Evolutionary conservation across 2,888 invertebrate species (phyloP), one percentile per base, ranked within the genome.

Genomic region (Crocallis elinguaria): DNA sequence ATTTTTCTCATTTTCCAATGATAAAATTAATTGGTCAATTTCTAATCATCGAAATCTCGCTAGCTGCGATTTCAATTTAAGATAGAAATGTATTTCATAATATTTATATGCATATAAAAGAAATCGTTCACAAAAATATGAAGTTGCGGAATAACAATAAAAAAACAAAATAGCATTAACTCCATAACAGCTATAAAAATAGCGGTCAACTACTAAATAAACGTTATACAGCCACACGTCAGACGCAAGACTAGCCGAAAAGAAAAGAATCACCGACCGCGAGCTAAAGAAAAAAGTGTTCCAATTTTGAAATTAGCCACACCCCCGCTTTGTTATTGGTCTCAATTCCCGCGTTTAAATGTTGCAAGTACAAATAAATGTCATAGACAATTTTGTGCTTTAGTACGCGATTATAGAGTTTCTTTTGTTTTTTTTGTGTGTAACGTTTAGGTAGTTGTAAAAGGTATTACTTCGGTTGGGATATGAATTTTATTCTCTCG

Each of bases 221-320:
- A 49, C 60, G 58, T 66, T 62, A 45, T 37, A 62, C 57, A 49
- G 8, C 45, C 35, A 63, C 49, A 63, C 57, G 67, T 69, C 66
- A 56, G 43, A 66, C 58, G 57, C 62, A 69, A 71, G 66, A 75
- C 81, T 80, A 79, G 67, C 66, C 64, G 68, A 67, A 78, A 79
- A 80, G 73, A 77, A 80, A 77, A 75, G 74, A 68, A 74, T 69
- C 69, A 66, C 65, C 57, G 51, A 58, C 62, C 66, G 63, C 62
- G 63, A 62, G 64, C 58, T 71, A 71, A 77, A 79, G 75, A 80
- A 84, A 87, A 86, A 87, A 85, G 74, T 82, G 80, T 83, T 84
- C 83, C 80, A 77, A 84, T 82, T 88, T 86, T 80, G 78, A 84
- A 84, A 85, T 85, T 82, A 84, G 86, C 87, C 82, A 79, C 89